Percentiles rank a stretch among this genome's conserved stretches.
These are phyloP conservation scores for Cyclophora punctaria DNA, from an alignment of 2,888 invertebrate genomes.

Conservation along the genomic window DNA sequence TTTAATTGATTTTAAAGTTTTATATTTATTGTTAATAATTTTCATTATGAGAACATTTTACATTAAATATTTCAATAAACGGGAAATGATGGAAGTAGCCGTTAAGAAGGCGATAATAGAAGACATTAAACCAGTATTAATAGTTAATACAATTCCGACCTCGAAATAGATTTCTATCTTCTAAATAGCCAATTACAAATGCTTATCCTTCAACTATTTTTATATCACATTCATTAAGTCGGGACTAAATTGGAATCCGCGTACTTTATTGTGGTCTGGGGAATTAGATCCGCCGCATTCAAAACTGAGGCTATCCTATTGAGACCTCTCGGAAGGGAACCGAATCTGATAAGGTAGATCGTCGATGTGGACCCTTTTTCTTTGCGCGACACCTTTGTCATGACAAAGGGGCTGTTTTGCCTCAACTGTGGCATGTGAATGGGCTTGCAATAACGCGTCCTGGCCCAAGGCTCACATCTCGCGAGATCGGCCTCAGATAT, in stretches of 20 bases:
- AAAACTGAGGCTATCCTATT: conserved; percentile 67
- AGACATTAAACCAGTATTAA: too few relatives aligned
- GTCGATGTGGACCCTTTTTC: conserved; percentile 72
- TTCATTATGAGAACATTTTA: too few relatives aligned
- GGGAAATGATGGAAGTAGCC: too few relatives aligned
- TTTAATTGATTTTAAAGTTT: conserved; percentile 8
- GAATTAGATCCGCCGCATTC: conserved; percentile 72
- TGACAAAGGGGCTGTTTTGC: conserved; percentile 72
- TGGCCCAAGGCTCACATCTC: conserved; percentile 63
- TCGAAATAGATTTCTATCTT: too few relatives aligned
- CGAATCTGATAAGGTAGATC: conserved; percentile 73
- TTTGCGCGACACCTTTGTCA: conserved; percentile 74
- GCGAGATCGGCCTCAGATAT: conserved; percentile 72
- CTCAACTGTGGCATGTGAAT: conserved; percentile 72
- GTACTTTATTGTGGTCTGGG: conserved; percentile 61
- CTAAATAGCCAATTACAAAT: conserved; percentile 21
- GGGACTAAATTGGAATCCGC: conserved; percentile 53
- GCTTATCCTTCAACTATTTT: conserved; percentile 43
- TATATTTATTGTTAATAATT: too few relatives aligned
- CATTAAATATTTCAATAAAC: too few relatives aligned
- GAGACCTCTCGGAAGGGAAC: conserved; percentile 73
- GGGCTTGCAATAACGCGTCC: conserved; percentile 72
- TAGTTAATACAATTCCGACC: too few relatives aligned
- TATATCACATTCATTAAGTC: conserved; percentile 42
- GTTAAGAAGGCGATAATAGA: too few relatives aligned